phyloP scores from a whole-genome alignment of 2,888 invertebrate species.

The Branchipolynoe longqiensis region DNA sequence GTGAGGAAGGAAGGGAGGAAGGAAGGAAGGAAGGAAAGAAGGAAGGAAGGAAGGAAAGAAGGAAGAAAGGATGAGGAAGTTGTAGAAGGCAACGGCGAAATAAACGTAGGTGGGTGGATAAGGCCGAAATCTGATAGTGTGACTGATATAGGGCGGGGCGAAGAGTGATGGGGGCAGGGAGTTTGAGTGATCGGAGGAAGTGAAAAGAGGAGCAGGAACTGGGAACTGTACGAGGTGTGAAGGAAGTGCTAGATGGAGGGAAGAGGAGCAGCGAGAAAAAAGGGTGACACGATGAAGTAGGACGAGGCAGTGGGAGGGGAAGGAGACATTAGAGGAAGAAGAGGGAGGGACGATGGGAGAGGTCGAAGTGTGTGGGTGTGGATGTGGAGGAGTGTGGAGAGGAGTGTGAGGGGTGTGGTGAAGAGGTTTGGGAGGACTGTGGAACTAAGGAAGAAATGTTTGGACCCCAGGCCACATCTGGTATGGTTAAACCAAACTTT shows the following conservation, averaged over 20 bases:
- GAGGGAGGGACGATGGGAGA: not conserved
- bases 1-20: not conserved
- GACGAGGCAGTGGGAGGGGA: not conserved
- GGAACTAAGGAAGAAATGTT: too few species aligned
- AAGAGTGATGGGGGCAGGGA: not conserved
- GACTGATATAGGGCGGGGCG: too few species aligned
- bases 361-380: not conserved
- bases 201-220: not conserved
- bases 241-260: not conserved
- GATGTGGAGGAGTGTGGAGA: not conserved
- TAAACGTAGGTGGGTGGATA: too few species aligned
- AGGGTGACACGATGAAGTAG: not conserved
- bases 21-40: not conserved
- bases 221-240: not conserved
- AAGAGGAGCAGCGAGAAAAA: not conserved
- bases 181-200: not conserved
- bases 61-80: not conserved
- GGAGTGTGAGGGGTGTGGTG: not conserved
- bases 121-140: too few species aligned
- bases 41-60: not conserved
- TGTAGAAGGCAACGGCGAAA: not conserved
- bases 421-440: not conserved
- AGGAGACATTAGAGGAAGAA: not conserved
- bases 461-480: too few species aligned
- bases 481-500: too few species aligned